Evolutionary conservation across 2,113 vertebrate genomes (phyloP), one percentile per base, ranked within the genome.

Genomic region (Elgaria multicarinata): DNA sequence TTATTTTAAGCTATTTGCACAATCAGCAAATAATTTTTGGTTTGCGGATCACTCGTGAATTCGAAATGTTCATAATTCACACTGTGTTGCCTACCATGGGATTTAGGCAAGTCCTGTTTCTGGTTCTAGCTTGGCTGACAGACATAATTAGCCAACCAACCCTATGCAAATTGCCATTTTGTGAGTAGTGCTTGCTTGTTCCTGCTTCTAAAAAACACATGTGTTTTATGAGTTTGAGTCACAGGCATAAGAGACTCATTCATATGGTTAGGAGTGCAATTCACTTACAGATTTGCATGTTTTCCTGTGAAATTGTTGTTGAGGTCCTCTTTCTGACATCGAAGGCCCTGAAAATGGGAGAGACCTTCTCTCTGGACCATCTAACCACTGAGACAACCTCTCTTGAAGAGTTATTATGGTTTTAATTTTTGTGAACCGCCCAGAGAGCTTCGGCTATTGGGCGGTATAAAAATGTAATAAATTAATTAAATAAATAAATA

Each of bases 211-310:
- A 74, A 94, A 87, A 86, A 90, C 91, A 93, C 90, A 55, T 39
- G 36, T 93, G 93, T 90, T 94, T 93, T 90, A 92, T 53, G 75
- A 86, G 92, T 94, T 92, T 91, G 88, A 93, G 89, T 92, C 95
- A 94, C 92, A 91, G 85, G 82, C 74, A 84, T 82, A 36, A 55
- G 12, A 95, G 67, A 80, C 87, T 92, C 89, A 92, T 82, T 94
- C 92, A 92, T 74, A 91, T 86, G 94, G 92, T 91, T 81, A 91
- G 53, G 50, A 71, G 53, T 90, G 87, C 91, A 94, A 93, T 53
- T 91, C 75, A 81, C 86, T 94, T 96, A 92, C 84, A 86, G 87
- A 44, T 82, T 44, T n/a, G n/a, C 74, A 91, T 89, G 26, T 72
- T 55, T 85, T 10, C 50, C 46, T 55, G 67, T 72, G 44, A 44